Evolutionary conservation across 2,113 vertebrate genomes (phyloP).

Genomic region (Excalfactoria chinensis): DNA sequence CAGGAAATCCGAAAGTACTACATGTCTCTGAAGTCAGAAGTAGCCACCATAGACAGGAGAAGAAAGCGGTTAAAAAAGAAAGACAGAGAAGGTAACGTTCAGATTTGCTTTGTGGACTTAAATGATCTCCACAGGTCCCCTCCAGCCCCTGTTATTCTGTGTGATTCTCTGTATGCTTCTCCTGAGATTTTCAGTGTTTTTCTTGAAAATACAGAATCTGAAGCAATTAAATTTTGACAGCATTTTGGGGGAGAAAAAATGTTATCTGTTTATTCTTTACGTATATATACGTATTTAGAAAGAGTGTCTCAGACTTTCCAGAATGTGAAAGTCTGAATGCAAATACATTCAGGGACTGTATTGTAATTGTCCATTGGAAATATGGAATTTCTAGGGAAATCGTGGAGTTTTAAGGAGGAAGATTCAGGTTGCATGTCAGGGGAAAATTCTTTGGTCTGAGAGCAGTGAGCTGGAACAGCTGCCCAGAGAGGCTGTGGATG

Average conservation of each 20-base stretch:
- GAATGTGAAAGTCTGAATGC: background rate
- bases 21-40: constrained; percentile 97
- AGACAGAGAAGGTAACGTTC: constrained; percentile 91
- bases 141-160: background rate
- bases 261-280: background rate
- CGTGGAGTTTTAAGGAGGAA: background rate
- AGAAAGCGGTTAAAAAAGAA: constrained; percentile 98
- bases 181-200: background rate
- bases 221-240: background rate
- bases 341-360: background rate
- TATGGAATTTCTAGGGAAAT: background rate
- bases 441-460: too few relatives aligned
- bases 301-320: background rate
- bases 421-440: too few relatives aligned
- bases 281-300: rapidly evolving
- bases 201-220: background rate
- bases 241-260: background rate
- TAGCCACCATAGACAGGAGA: constrained; percentile 96
- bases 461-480: too few relatives aligned
- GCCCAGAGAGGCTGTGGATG: too few relatives aligned
- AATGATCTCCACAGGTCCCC: background rate
- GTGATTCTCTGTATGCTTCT: background rate
- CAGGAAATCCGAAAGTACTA: constrained; percentile 98
- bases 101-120: background rate
- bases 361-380: background rate